Base-by-base conservation (phyloP, 1,140 invertebrate species). In the Ephestia elutella region DNA sequence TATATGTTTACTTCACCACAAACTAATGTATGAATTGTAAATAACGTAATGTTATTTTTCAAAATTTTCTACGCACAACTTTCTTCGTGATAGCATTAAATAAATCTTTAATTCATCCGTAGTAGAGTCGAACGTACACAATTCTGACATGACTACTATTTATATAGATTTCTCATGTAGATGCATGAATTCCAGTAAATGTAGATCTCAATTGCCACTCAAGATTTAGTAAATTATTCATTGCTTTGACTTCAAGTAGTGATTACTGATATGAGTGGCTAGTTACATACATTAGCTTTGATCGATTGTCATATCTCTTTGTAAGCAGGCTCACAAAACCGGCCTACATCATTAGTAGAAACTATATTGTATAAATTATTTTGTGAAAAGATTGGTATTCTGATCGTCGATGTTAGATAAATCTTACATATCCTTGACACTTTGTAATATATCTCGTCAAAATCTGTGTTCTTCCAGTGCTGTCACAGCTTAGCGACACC, bases 41-140 rank as follows among this genome's bases (percentile, higher is more conserved):
- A 75, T 82, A 79, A 19, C 21, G 44, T 56, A 32, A 56, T 56
- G 49, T 67, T 65, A 25, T 75, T 79, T 78, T 58, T 76, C 70
- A 72, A 83, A 82, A 77, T 77, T 75, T 78, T 82, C 83, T 83
- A 85, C 84, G 82, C 82, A 87, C 84, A 85, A 85, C 80, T 78
- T 78, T 65, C 75, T 74, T 80, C 72, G 80, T 85, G 77, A 82
- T 85, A 81, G 59, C 44, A 32, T 59, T 65, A 60, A 59, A 15
- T 58, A 49, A 53, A 56, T 54, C 55, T 65, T 66, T 71, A 70
- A 50, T n/a, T n/a, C n/a, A n/a, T 58, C 28, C 53, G 20, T 63
- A 64, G 55, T 53, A 54, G 51, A 49, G 60, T 54, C 51, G n/a
- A 63, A 65, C 32, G 60, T 64, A 64, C 54, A 61, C 54, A 57